These are phyloP conservation scores for Amiota minor DNA, from an alignment of 2,888 invertebrate species.

Conservation along the genomic window DNA sequence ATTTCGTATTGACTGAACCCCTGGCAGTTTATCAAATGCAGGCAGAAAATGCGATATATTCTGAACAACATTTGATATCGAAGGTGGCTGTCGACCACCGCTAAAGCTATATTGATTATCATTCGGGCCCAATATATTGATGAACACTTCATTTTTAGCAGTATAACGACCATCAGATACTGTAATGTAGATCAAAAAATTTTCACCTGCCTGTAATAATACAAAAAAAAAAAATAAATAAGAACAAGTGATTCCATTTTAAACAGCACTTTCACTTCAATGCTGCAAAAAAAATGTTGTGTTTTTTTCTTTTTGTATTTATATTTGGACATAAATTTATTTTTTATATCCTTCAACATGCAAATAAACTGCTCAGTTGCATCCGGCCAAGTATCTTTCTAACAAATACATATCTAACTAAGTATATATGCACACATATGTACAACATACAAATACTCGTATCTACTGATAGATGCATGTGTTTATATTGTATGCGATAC, in stretches of 20 bases:
- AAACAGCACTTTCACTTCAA: background rate
- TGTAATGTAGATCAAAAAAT: conserved; percentile 80
- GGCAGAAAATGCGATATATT: conserved; percentile 71
- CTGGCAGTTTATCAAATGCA: conserved; percentile 70
- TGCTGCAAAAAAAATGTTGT: background rate
- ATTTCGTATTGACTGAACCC: conserved; percentile 69
- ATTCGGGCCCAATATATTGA: conserved; percentile 74
- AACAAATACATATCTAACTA: background rate
- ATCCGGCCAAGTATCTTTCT: conserved; percentile 11
- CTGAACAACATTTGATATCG: conserved; percentile 67
- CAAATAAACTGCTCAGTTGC: conserved; percentile 25
- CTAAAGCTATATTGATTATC: conserved; percentile 52
- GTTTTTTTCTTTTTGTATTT: background rate
- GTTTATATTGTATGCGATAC: background rate
- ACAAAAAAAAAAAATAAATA: too few relatives aligned
- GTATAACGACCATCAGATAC: conserved; percentile 79
- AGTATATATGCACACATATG: background rate
- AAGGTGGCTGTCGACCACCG: conserved; percentile 63
- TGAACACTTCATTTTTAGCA: conserved; percentile 81
- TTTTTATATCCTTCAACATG: conserved; percentile 18
- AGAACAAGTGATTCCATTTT: background rate
- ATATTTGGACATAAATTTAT: background rate
- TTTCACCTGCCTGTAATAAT: conserved; percentile 77
- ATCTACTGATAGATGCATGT: background rate
- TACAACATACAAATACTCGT: too few relatives aligned